Conservation (phyloP, 92 coral and sea anemone genomes). For the Siderastrea radians region DNA sequence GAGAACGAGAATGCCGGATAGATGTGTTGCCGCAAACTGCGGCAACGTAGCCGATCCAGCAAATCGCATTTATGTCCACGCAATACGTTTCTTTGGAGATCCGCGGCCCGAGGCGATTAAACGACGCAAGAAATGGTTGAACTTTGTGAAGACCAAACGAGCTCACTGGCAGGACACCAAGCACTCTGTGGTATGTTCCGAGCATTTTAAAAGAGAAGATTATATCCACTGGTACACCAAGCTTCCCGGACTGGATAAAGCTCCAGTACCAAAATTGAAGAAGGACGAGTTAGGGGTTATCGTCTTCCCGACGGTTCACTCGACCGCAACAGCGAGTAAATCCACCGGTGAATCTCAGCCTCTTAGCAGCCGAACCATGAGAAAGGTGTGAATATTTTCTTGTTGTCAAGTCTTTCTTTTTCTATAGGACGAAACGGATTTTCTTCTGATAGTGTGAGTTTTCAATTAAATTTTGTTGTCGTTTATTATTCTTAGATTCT, state of each 20-base stretch:
- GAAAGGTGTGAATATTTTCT: constrained; percentile 18
- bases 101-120: neutral
- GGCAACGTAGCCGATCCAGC: neutral
- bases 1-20: too few relatives aligned
- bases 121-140: constrained; percentile 4
- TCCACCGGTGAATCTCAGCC: constrained; percentile 3
- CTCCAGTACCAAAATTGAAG: neutral
- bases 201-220: neutral
- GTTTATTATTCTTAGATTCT: too few relatives aligned
- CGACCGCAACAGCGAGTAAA: neutral
- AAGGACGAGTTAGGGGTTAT: neutral
- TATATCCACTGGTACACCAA: neutral
- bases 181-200: neutral
- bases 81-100: neutral
- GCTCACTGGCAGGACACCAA: constrained; percentile 1
- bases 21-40: neutral
- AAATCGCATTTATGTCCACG: neutral
- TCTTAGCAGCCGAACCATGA: neutral
- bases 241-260: neutral
- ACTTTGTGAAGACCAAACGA: neutral
- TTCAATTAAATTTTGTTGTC: too few relatives aligned
- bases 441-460: too few relatives aligned
- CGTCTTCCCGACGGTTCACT: constrained; percentile 1
- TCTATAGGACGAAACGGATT: too few relatives aligned
- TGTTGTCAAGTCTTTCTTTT: too few relatives aligned